phyloP scores from a whole-genome alignment of 2,888 invertebrate species.

The Lasioglossum vierecki region DNA sequence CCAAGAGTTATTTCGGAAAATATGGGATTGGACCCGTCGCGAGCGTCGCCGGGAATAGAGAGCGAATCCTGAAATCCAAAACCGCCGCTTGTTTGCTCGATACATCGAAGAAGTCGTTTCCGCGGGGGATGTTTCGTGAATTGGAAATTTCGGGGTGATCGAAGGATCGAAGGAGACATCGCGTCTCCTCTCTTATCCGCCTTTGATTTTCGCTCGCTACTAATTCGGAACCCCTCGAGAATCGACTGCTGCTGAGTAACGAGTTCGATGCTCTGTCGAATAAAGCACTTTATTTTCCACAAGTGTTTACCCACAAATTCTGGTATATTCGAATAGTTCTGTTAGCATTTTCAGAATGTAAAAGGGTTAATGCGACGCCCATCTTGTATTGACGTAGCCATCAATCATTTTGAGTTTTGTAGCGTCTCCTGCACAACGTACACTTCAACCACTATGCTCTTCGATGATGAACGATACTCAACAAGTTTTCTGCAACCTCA shows the following conservation, averaged over 20 bases:
- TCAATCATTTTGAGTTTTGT: too few species aligned
- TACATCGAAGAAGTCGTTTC: constrained; percentile 34
- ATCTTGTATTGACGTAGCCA: too few species aligned
- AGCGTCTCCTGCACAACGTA: too few species aligned
- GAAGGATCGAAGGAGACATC: not conserved
- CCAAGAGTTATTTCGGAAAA: constrained; percentile 51
- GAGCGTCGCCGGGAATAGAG: constrained; percentile 20
- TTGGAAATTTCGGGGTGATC: constrained; percentile 12
- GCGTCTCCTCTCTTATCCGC: not conserved
- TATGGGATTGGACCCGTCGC: constrained; percentile 53
- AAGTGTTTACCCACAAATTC: too few species aligned
- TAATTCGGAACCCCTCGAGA: not conserved
- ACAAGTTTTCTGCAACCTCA: too few species aligned
- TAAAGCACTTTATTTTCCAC: too few species aligned
- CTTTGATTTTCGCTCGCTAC: not conserved
- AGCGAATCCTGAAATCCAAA: constrained; percentile 48
- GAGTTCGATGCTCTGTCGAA: too few species aligned
- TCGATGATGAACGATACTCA: too few species aligned
- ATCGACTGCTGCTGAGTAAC: not conserved
- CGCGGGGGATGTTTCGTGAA: constrained; percentile 29
- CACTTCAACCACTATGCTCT: too few species aligned
- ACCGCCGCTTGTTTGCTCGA: constrained; percentile 28
- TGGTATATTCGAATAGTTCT: too few species aligned
- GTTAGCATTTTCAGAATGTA: too few species aligned
- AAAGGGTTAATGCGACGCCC: too few species aligned